phyloP scores from a whole-genome alignment of 2,113 vertebrate genomes.

The Vidua macroura region DNA sequence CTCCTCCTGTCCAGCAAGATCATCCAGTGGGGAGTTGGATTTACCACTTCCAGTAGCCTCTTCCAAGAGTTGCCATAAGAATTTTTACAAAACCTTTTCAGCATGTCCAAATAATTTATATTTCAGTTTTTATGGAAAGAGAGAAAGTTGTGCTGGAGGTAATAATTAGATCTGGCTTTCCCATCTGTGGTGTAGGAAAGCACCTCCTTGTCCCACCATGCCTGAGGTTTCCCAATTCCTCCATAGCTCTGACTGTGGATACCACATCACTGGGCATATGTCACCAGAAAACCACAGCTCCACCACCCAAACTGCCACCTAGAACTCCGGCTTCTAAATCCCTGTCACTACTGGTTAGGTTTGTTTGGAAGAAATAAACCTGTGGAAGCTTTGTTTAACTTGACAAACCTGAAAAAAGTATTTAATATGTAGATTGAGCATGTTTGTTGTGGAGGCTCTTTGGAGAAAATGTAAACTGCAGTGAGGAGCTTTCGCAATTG shows the following conservation, averaged over 20 bases:
- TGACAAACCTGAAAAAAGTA: neutral
- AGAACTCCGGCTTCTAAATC: neutral
- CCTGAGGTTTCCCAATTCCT: neutral
- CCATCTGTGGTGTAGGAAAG: neutral
- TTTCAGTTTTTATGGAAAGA: neutral
- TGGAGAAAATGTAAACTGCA: neutral
- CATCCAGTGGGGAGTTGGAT: fast-evolving
- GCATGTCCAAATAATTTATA: fast-evolving
- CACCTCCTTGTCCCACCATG: neutral
- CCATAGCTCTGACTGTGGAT: fast-evolving
- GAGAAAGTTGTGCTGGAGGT: neutral
- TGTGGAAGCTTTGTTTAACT: neutral
- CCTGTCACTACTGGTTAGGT: constrained; percentile 13
- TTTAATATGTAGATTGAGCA: neutral
- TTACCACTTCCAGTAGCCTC: neutral
- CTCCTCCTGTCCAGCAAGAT: neutral
- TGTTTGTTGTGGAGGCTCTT: neutral
- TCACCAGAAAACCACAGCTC: neutral
- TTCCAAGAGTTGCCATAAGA: fast-evolving
- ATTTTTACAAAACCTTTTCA: neutral
- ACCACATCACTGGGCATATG: neutral
- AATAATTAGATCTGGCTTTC: neutral
- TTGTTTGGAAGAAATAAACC: neutral
- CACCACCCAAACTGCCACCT: neutral
- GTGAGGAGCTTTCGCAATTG: neutral